Conservation (phyloP, 2,888 invertebrate genomes). For the Rugalucina vietnamica region DNA sequence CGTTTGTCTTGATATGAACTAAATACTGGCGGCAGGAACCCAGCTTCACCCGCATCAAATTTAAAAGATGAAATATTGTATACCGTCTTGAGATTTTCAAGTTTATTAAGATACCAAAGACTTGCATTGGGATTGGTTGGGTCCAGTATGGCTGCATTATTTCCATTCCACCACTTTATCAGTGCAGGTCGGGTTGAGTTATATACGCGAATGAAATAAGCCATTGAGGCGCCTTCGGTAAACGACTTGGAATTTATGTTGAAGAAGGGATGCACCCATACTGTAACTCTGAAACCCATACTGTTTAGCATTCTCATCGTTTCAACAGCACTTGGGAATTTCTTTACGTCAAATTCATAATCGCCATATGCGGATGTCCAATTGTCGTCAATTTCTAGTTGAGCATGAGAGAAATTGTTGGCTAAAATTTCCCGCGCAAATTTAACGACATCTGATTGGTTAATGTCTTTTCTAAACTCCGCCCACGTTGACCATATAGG, state of each 20-base stretch:
- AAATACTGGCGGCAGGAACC: slow-evolving; percentile 76
- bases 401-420: slow-evolving; percentile 71
- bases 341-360: slow-evolving; percentile 88
- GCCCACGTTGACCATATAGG: slow-evolving; percentile 97
- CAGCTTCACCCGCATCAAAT: slow-evolving; percentile 89
- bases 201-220: slow-evolving; percentile 85
- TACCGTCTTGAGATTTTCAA: slow-evolving; percentile 87
- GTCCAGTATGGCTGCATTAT: slow-evolving; percentile 91
- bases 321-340: slow-evolving; percentile 89
- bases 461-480: slow-evolving; percentile 89
- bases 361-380: slow-evolving; percentile 96
- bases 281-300: slow-evolving; percentile 89
- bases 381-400: slow-evolving; percentile 90
- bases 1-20: slow-evolving; percentile 49
- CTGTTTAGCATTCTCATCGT: slow-evolving; percentile 84
- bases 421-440: slow-evolving; percentile 70
- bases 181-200: slow-evolving; percentile 70
- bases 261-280: slow-evolving; percentile 87
- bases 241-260: slow-evolving; percentile 93
- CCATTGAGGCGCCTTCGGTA: slow-evolving; percentile 89
- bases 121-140: slow-evolving; percentile 93
- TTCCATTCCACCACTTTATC: slow-evolving; percentile 92
- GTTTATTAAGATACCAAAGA: slow-evolving; percentile 90
- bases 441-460: slow-evolving; percentile 84
- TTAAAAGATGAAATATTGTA: slow-evolving; percentile 94